phyloP scores from a whole-genome alignment of 2,797 vertebrate species.

The Clarias laeviceps region DNA sequence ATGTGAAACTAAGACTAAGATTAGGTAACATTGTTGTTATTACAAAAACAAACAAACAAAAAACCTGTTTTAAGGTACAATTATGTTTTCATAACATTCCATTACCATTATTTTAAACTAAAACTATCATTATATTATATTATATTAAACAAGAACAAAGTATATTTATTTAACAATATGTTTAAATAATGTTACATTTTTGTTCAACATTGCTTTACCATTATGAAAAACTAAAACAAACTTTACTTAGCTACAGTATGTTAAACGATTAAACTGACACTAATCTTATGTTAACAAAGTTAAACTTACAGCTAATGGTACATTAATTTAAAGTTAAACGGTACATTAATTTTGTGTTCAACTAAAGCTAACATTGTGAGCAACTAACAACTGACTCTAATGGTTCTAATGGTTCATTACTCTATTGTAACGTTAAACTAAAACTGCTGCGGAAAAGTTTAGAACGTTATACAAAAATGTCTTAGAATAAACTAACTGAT shows the following conservation, averaged over 20 bases:
- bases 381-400: not conserved
- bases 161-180: no score
- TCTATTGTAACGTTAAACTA: not conserved
- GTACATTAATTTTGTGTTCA: not conserved
- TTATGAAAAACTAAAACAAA: not conserved
- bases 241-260: not conserved
- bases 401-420: not conserved
- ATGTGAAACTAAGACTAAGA: not conserved
- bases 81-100: not conserved
- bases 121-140: not conserved
- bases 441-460: not conserved
- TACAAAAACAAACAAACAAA: not conserved
- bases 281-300: not conserved
- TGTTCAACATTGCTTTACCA: not conserved
- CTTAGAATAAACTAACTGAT: not conserved
- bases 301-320: not conserved
- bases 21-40: no score
- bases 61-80: no score
- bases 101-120: not conserved
- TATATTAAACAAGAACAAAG: not conserved
- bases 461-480: not conserved
- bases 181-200: not conserved
- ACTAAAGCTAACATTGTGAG: not conserved
- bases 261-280: not conserved
- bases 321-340: no score